Conservation (phyloP, 2,888 invertebrate species). For the Synanthedon andrenaeformis region DNA sequence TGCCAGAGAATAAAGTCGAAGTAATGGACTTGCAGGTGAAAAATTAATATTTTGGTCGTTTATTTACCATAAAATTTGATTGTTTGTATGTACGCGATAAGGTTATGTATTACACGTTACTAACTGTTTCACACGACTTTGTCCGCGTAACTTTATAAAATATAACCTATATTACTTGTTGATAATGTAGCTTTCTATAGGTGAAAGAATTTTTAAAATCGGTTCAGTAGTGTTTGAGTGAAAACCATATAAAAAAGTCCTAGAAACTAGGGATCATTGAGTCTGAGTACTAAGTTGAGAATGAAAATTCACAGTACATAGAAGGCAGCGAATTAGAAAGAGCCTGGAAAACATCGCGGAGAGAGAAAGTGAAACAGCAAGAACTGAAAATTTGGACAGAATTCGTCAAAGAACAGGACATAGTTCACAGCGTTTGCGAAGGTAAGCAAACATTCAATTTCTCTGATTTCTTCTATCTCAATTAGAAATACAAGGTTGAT, state of each 20-base stretch:
- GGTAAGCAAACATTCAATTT: conserved; percentile 19
- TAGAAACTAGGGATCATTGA: no score
- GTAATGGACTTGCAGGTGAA: conserved; percentile 34
- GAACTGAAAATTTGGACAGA: conserved; percentile 58
- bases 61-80: no score
- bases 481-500: background rate
- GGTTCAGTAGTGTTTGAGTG: no score
- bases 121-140: no score
- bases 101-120: no score
- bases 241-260: no score
- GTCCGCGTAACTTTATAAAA: no score
- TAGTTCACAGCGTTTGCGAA: conserved; percentile 28
- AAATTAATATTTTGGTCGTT: conserved; percentile 1
- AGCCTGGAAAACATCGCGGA: conserved; percentile 40
- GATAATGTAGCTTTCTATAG: no score
- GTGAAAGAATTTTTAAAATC: no score
- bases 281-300: no score
- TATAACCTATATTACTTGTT: no score
- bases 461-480: background rate
- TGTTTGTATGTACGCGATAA: no score
- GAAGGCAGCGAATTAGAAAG: conserved; percentile 42
- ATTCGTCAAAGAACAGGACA: conserved; percentile 50
- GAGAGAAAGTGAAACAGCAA: conserved; percentile 45
- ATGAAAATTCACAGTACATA: conserved; percentile 29
- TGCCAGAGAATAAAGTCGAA: conserved; percentile 34